Conservation (phyloP, 2,113 vertebrate species). For the Labeo catla region DNA sequence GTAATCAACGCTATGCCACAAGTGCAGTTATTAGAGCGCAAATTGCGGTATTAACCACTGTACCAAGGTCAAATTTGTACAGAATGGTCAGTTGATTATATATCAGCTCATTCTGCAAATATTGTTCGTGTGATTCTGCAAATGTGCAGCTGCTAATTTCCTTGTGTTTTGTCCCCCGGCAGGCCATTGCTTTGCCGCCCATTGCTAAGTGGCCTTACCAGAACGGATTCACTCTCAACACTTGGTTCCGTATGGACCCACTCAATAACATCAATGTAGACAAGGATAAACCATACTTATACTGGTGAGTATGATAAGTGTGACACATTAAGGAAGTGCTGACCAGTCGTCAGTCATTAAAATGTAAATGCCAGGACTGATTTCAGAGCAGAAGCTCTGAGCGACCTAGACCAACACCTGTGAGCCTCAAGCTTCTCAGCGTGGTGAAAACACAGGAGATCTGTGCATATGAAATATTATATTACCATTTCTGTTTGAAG, state of each 20-base stretch:
- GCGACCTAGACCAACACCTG: background rate
- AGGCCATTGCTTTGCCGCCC: conserved; percentile 98
- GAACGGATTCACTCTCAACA: conserved; percentile 98
- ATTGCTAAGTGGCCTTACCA: conserved; percentile 99
- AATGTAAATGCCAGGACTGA: conserved; percentile 21
- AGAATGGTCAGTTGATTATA: background rate
- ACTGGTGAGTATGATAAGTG: conserved; percentile 84
- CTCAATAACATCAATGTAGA: conserved; percentile 99
- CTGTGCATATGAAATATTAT: conserved; percentile 29
- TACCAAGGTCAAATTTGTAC: background rate
- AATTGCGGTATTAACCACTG: background rate
- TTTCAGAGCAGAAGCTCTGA: background rate
- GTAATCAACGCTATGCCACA: background rate
- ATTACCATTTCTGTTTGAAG: conserved; percentile 45
- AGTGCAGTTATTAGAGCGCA: background rate
- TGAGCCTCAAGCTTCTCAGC: conserved; percentile 4
- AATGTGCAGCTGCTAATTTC: background rate
- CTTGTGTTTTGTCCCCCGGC: conserved; percentile 4
- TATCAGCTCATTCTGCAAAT: background rate
- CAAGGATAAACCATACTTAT: conserved; percentile 99
- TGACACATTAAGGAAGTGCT: background rate
- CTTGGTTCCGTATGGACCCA: conserved; percentile 99
- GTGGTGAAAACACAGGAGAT: background rate
- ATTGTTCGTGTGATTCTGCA: background rate
- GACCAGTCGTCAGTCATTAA: background rate